A percentile compares a stretch with the other conserved stretches of the same genome.
Evolutionary conservation across 2,888 invertebrate species (phyloP).

Genomic region (Serripes groenlandicus): DNA sequence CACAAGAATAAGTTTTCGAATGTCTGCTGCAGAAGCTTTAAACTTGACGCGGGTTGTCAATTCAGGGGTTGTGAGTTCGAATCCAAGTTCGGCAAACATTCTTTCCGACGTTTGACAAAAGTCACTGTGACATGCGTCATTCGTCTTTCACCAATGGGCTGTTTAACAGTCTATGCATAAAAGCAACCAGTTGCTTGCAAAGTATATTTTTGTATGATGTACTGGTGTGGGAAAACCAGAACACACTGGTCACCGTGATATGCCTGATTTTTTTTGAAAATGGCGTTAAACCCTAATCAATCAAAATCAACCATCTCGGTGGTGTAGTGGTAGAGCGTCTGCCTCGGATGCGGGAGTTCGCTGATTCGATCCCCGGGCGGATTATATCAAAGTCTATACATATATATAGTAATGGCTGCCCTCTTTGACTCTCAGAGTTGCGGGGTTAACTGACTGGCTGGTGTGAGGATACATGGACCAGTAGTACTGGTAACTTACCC

Average conservation of each 20-base stretch:
- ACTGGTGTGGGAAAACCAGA: background rate
- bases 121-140: background rate
- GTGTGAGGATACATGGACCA: too few species aligned
- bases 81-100: background rate
- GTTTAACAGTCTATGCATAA: background rate
- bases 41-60: background rate
- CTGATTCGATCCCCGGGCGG: too few species aligned
- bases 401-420: too few species aligned
- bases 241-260: background rate
- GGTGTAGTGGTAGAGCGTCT: too few species aligned
- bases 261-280: background rate
- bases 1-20: background rate
- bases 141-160: background rate
- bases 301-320: background rate
- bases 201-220: background rate
- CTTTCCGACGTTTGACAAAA: background rate
- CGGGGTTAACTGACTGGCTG: too few species aligned
- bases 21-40: background rate
- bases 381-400: too few species aligned
- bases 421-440: too few species aligned
- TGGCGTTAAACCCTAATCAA: background rate
- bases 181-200: background rate
- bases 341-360: too few species aligned
- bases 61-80: background rate
- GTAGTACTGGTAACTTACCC: too few species aligned